Conservation (phyloP, 2,113 vertebrate genomes). For the Meles meles region DNA sequence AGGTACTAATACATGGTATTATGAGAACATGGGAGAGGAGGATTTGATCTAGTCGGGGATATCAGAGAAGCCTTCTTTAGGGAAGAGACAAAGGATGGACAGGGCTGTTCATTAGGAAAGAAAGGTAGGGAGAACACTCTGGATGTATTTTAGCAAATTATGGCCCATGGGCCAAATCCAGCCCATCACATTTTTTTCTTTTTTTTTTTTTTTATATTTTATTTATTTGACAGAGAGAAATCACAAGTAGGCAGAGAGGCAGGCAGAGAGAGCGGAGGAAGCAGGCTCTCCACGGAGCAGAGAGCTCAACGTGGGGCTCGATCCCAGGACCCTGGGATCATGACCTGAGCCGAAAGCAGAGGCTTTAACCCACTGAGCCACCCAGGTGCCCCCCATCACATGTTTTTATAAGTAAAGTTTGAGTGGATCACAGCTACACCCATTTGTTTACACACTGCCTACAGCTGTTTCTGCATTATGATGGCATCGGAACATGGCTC, state of each 20-base stretch:
- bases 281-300: no score
- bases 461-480: not conserved
- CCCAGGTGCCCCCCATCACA: no score
- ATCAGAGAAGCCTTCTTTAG: not conserved
- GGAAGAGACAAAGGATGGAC: not conserved
- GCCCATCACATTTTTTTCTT: not conserved
- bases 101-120: not conserved
- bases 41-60: not conserved
- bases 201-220: no score
- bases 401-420: not conserved
- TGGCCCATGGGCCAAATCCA: not conserved
- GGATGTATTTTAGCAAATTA: not conserved
- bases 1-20: not conserved
- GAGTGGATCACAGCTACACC: not conserved
- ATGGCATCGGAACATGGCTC: not conserved
- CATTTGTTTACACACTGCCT: not conserved
- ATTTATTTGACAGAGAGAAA: no score
- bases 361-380: no score
- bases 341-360: no score
- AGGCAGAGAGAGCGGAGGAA: no score
- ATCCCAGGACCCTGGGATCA: no score
- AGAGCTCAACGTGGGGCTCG: no score
- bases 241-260: no score
- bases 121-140: not conserved
- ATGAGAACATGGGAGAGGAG: not conserved